Base-by-base conservation (phyloP, 2,888 invertebrate genomes). In the Eucera pruinosa region DNA sequence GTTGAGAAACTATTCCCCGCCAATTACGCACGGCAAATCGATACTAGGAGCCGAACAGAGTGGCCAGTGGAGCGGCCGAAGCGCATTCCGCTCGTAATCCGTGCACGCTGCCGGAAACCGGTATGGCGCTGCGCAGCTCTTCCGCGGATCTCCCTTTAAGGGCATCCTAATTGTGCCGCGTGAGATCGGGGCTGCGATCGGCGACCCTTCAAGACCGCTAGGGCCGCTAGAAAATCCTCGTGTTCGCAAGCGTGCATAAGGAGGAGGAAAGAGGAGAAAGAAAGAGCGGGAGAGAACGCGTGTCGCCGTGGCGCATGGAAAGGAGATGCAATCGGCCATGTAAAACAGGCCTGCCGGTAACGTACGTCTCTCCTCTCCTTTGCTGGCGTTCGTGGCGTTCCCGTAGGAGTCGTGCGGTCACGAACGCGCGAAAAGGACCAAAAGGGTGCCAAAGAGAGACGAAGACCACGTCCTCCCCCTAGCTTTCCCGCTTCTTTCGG, bases 271-370 rank as follows among this genome's bases (percentile, higher is more conserved):
- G 5, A 4, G n/a, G 18, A 36, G 66, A 36, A 23, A 20, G 52
- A 47, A n/a, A 41, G 41, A 61, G 52, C 55, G 69, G 57, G 39
- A 50, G 57, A 36, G 61, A 80, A 75, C 84, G 86, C 84, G 86
- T 86, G 85, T 87, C 86, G 81, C 80, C 69, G 75, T 78, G 79
- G 64, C 66, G 77, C 81, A 80, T 69, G 75, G 62, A 77, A 79
- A 71, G 70, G 79, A 86, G 84, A 88, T 88, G 84, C 83, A 80
- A 88, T 88, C 86, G 81, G 76, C 80, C 84, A 87, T 89, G 85
- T 89, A 86, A 87, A 88, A 88, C 86, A 85, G 85, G 80, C 70
- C 79, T 71, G 81, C 84, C 76, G 84, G 80, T 85, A 88, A 76
- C 81, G 80, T 86, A 86, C 86, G 82, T 79, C 80, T 69, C 58